Evolutionary conservation across 2,888 invertebrate genomes (phyloP), one percentile per base, ranked within the genome.

Genomic region (Amphipyra tragopoginis): DNA sequence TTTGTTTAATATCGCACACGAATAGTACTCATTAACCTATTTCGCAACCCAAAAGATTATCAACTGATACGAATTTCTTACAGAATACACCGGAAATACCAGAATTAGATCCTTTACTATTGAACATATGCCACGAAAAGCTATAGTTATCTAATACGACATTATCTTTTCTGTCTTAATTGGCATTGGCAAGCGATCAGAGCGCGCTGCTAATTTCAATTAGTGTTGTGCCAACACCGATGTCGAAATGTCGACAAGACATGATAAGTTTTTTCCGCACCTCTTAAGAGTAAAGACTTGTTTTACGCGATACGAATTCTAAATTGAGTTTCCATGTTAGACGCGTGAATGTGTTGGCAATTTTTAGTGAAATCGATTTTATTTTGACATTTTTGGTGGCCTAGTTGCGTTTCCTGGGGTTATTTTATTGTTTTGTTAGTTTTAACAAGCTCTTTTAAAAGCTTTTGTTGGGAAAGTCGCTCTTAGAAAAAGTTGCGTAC

Each of bases 111-210:
- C 36, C 21, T 68, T 48, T 58, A 59, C 56, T 61, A 74, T 70
- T 70, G 61, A 66, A 59, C 58, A 62, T 47, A 61, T 43, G 61
- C 50, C 58, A 70, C 58, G 15, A 15, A 42, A 11, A 63, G 43
- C 54, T 57, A 67, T 72, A 65, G 59, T 73, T 62, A 65, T 67
- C 65, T 74, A 50, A 72, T 62, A 62, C 47, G 40, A 72, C 43
- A 65, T 74, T 67, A 79, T 79, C 69, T 77, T 75, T 65, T 77
- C 79, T 49, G 67, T 74, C 67, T 78, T 86, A 86, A 84, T 86
- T 84, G 83, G 69, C 80, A 87, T 85, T 87, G 86, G 86, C 87
- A 86, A 85, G 69, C 67, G 80, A 83, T 85, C 81, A 79, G 73
- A 75, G 74, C 75, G 77, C 69, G 67, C 64, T 56, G 77, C 79